Conservation (phyloP, 2,113 vertebrate genomes). For the Okapia johnstoni region DNA sequence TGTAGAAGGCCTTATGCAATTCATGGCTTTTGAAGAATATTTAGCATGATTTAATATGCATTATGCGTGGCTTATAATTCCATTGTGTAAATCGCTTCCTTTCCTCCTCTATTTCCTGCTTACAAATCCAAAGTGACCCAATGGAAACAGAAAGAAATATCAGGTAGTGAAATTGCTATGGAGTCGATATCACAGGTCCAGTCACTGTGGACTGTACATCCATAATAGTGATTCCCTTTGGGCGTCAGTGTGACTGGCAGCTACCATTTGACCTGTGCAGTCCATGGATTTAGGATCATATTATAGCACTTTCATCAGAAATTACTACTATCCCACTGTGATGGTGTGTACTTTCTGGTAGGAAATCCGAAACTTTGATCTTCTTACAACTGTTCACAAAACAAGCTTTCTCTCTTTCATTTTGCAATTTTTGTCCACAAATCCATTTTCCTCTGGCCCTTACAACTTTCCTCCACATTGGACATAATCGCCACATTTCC, state of each 20-base stretch:
- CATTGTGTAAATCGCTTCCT: neutral
- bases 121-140: neutral
- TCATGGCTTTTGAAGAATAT: neutral
- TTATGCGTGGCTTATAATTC: neutral
- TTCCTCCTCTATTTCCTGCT: neutral
- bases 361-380: neutral
- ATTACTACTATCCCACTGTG: accelerated
- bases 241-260: neutral
- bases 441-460: neutral
- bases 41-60: neutral
- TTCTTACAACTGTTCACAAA: neutral
- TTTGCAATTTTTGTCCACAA: accelerated
- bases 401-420: neutral
- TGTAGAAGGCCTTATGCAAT: neutral
- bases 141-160: neutral
- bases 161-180: neutral
- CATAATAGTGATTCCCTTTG: neutral
- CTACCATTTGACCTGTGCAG: neutral
- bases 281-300: neutral
- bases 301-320: neutral
- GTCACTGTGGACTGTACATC: neutral
- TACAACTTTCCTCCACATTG: accelerated
- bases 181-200: neutral
- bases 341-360: neutral
- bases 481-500: accelerated